phyloP scores from a whole-genome alignment of 1,140 invertebrate species.

The Rhyacophila brunnea region DNA sequence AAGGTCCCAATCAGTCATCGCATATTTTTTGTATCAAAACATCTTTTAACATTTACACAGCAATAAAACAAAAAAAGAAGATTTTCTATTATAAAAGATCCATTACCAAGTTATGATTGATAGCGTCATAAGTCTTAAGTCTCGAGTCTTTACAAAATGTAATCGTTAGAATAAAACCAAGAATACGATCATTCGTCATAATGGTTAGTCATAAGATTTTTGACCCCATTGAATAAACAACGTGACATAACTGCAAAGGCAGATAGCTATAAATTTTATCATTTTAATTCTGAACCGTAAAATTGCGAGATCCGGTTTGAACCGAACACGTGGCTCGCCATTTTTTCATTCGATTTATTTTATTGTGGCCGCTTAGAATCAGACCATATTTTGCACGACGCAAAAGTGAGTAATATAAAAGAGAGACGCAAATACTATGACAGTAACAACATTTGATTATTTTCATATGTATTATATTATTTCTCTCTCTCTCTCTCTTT shows the following conservation, averaged over 20 bases:
- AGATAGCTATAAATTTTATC: background rate
- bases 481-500: too few relatives aligned
- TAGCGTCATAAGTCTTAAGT: background rate
- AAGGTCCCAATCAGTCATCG: background rate
- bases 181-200: slow-evolving; percentile 1
- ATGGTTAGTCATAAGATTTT: slow-evolving; percentile 4
- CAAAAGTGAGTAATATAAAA: too few relatives aligned
- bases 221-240: slow-evolving; percentile 1
- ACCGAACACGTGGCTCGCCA: background rate
- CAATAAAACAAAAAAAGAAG: slow-evolving; percentile 1
- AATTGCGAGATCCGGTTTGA: background rate
- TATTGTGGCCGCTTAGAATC: too few relatives aligned
- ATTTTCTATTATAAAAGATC: slow-evolving; percentile 1
- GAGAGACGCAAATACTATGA: too few relatives aligned
- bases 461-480: too few relatives aligned
- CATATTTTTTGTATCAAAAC: background rate
- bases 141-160: background rate
- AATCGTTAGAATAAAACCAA: background rate
- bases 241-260: slow-evolving; percentile 1
- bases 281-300: background rate
- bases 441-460: too few relatives aligned
- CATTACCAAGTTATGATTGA: slow-evolving; percentile 3
- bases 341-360: too few relatives aligned
- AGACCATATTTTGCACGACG: too few relatives aligned
- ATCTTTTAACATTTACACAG: slow-evolving; percentile 1